Evolutionary conservation across 1,140 invertebrate genomes (phyloP).

Genomic region (Drosophila busckii): DNA sequence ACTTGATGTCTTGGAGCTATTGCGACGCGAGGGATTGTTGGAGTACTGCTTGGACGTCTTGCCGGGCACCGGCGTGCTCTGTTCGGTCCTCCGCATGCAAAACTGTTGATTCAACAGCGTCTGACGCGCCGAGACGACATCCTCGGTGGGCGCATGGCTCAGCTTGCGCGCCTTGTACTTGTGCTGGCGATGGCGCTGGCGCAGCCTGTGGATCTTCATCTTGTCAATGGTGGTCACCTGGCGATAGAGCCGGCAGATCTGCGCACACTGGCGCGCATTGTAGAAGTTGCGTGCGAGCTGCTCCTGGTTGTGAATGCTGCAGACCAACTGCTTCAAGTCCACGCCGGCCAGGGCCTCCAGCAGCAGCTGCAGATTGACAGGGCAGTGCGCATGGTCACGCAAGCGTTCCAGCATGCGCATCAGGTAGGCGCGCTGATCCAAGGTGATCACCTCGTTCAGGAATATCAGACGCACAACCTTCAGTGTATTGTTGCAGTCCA

Average conservation of each 20-base stretch:
- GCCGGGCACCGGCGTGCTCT: too few relatives aligned
- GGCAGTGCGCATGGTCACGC: constrained; percentile 10
- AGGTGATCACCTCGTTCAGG: constrained; percentile 10
- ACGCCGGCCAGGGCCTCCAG: constrained; percentile 10
- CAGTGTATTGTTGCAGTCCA: constrained; percentile 24
- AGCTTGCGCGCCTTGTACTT: not conserved
- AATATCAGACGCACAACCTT: constrained; percentile 54
- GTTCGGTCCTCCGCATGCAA: too few relatives aligned
- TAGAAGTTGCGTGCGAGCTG: not conserved
- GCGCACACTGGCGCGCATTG: constrained; percentile 14
- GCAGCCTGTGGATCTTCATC: not conserved
- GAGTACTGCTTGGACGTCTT: too few relatives aligned
- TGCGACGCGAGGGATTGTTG: too few relatives aligned
- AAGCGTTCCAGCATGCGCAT: constrained; percentile 25
- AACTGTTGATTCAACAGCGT: too few relatives aligned
- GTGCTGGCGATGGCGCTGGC: not conserved
- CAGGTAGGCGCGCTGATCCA: constrained; percentile 25
- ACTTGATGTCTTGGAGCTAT: too few relatives aligned
- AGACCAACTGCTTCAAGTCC: constrained; percentile 36
- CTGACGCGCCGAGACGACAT: too few relatives aligned
- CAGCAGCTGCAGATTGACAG: constrained; percentile 24
- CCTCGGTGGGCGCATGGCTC: too few relatives aligned
- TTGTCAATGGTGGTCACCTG: constrained; percentile 27
- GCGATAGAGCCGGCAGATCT: constrained; percentile 23
- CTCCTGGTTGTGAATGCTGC: constrained; percentile 29